Base-by-base conservation (phyloP, 2,888 invertebrate species). In the Antheraea assamensis region DNA sequence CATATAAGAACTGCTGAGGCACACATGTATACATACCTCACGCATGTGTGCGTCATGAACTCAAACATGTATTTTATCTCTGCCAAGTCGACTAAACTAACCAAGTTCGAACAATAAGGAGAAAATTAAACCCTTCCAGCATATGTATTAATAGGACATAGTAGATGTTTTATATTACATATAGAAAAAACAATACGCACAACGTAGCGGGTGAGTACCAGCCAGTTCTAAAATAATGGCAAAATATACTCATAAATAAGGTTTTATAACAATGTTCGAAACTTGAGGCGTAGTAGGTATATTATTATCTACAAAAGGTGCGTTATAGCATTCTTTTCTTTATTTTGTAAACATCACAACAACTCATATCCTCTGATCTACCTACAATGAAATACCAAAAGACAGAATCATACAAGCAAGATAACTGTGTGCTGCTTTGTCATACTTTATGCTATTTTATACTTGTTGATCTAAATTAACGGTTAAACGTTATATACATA, bases 311-410 rank as follows among this genome's bases (percentile, higher is more conserved):
- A n/a, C 35, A n/a, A 35, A 35, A n/a, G 31, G n/a, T n/a, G 35
- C 19, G n/a, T 35, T 35, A 68, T n/a, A n/a, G n/a, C 31, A 68
- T 68, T 68, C 68, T 68, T 35, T 68, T 68, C 68, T 68, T 35
- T 68, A 68, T 68, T 68, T 68, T 35, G 68, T 68, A 68, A 68
- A 68, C 68, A 52, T n/a, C 35, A 27, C 30, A 68, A 35, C 35
- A n/a, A 19, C 68, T 64, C 31, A 35, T 35, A 35, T 68, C 35
- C 35, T 35, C 31, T 68, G 68, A n/a, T 35, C 35, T n/a, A 52
- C 3, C 17, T 52, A 68, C 35, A 68, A 68, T 35, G 68, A 68
- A 31, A 68, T 68, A 35, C n/a, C 68, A 35, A 68, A 68, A 68
- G 68, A 68, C 31, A 35, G 35, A 68, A 35, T 68, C 68, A 68